Percentiles rank a stretch among this genome's conserved stretches.
Conservation (phyloP, 2,113 vertebrate species). For the Triplophysa tibetana region DNA sequence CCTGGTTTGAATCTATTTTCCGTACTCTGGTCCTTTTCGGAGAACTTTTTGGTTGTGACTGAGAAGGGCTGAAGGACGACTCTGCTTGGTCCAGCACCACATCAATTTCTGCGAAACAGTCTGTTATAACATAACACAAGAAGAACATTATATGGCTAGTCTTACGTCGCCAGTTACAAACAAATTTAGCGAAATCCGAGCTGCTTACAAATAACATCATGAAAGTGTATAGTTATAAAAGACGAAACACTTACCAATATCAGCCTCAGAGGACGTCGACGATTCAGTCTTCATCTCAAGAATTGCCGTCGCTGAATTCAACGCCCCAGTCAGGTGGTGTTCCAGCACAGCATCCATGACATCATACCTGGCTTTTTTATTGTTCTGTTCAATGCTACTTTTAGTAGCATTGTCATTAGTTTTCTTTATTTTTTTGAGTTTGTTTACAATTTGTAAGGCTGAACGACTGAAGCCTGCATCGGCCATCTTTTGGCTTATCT, state of each 20-base stretch:
- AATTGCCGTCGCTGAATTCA: conserved; percentile 27
- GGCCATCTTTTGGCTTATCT: conserved; percentile 11
- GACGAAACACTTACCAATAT: neutral
- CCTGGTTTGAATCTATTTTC: conserved; percentile 22
- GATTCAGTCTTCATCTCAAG: neutral
- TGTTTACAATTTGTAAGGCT: neutral
- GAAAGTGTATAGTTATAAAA: neutral
- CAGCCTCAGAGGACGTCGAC: neutral
- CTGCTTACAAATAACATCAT: neutral
- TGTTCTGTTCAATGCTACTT: too few relatives aligned
- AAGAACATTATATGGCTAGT: neutral
- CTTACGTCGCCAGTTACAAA: neutral
- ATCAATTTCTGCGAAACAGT: neutral
- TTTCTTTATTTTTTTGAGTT: too few relatives aligned
- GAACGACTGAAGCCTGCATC: neutral
- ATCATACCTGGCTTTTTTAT: too few relatives aligned
- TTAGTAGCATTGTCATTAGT: too few relatives aligned
- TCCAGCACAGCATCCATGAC: neutral
- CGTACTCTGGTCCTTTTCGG: neutral
- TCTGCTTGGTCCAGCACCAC: conserved; percentile 11
- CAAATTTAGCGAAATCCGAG: too few relatives aligned
- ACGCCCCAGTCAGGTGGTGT: neutral
- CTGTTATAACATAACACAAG: neutral
- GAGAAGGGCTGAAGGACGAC: neutral
- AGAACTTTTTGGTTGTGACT: neutral